Percentiles rank a stretch among this genome's conserved stretches.
These are phyloP conservation scores for Stichopus horrens DNA, from an alignment of 53 echinoderm and acorn worm species.

Conservation along the genomic window DNA sequence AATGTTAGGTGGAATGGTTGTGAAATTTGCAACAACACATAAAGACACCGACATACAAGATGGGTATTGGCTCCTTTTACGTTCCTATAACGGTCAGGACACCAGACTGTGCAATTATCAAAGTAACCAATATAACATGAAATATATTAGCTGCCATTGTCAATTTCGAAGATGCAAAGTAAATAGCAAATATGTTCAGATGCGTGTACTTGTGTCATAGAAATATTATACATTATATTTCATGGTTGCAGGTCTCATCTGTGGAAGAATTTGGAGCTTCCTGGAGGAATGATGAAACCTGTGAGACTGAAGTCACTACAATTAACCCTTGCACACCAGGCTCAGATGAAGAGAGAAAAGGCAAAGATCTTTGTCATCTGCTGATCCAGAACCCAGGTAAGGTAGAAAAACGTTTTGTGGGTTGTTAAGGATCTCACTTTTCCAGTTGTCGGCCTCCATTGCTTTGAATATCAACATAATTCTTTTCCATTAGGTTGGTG, in stretches of 20 bases:
- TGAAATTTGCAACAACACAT: too few relatives aligned
- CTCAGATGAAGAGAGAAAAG: neutral
- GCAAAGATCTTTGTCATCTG: neutral
- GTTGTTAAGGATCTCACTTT: too few relatives aligned
- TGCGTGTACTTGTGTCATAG: neutral
- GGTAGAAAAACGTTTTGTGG: too few relatives aligned
- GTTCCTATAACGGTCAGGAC: too few relatives aligned
- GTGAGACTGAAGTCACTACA: neutral
- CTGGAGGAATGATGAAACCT: constrained; percentile 6
- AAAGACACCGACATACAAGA: too few relatives aligned
- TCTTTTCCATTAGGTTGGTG: too few relatives aligned
- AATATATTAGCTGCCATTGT: neutral
- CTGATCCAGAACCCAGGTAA: neutral
- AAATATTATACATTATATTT: neutral
- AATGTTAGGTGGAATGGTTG: too few relatives aligned
- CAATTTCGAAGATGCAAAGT: neutral
- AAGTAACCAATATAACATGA: neutral
- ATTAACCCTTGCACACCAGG: neutral
- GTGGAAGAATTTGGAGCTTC: constrained; percentile 16
- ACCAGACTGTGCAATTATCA: too few relatives aligned
- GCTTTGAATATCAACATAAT: too few relatives aligned
- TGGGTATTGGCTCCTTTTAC: too few relatives aligned
- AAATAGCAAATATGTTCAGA: neutral
- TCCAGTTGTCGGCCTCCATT: too few relatives aligned
- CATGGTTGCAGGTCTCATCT: neutral